A percentile compares a stretch with the other conserved stretches of the same genome.
Evolutionary conservation across 2,113 vertebrate genomes (phyloP).

Genomic region (Entomyzon cyanotis): DNA sequence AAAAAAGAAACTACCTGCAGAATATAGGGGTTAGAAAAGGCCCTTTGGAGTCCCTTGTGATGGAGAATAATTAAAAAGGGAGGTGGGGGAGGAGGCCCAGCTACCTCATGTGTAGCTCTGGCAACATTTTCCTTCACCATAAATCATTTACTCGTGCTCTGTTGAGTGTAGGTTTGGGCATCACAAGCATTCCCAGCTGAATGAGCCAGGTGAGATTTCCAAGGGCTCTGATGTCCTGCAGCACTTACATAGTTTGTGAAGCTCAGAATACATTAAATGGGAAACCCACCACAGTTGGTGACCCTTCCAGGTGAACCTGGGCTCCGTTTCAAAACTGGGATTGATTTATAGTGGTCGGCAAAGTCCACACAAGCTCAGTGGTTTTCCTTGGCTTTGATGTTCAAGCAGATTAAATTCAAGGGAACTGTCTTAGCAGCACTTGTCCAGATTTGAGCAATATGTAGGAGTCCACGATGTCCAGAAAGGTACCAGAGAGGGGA

Average conservation of each 20-base stretch:
- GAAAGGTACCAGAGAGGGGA: neutral
- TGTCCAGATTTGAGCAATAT: neutral
- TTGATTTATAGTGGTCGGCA: neutral
- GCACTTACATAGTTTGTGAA: neutral
- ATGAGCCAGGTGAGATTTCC: neutral
- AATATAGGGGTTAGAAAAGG: neutral
- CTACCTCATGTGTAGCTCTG: neutral
- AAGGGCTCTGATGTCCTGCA: neutral
- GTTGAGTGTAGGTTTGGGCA: neutral
- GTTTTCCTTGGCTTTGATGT: constrained; percentile 27
- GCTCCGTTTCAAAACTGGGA: neutral
- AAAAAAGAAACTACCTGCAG: neutral
- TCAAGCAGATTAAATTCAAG: neutral
- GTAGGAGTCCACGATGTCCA: neutral
- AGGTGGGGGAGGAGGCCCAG: neutral
- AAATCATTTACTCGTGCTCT: neutral
- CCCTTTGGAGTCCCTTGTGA: neutral
- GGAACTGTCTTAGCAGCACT: neutral
- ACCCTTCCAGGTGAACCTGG: constrained; percentile 16
- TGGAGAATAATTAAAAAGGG: neutral
- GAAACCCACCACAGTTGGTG: neutral
- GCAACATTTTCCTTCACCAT: neutral
- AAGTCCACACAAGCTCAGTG: neutral
- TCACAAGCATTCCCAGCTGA: neutral
- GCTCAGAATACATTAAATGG: neutral